Base-by-base conservation (phyloP, 2,888 invertebrate species). In the Cremastinae sp. region DNA sequence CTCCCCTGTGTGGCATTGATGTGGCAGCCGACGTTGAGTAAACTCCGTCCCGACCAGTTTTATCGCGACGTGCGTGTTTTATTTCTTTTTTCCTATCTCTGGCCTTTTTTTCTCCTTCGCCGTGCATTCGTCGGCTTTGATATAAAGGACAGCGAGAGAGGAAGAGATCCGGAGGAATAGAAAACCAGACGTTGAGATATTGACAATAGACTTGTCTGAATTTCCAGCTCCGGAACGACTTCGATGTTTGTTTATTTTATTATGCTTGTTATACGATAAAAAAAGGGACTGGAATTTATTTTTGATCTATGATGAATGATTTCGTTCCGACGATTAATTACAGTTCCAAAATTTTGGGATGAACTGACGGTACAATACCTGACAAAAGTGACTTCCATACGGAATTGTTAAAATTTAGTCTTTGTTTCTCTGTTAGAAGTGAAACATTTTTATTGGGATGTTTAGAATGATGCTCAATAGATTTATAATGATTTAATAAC, bases 1-100 rank as follows among this genome's bases (percentile, higher is more conserved):
- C 55, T 14, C 39, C 45, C 28, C 28, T 28, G 28, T 28, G 70
- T 49, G 56, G 37, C 47, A 59, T 39, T 65, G 61, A 75, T 75
- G 28, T 28, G 49, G 70, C 61, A 71, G 61, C 61, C 49, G 28
- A 61, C 41, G 71, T 66, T 66, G 61, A 37, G 49, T 47, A 49
- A 74, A 68, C 55, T 56, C 28, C 28, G 45, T 74, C 28, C 69
- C 55, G 41, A 56, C 56, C 55, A 75, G 68, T 66, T 71, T 74
- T 74, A 64, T 69, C 74, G 55, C 47, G 20, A 49, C 59, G 69
- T 41, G 51, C 51, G 41, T 69, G 62, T 22, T 62, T 47, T n/a
- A n/a, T n/a, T 35, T 62, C 14, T 28, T 28, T 28, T 28, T 28
- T 28, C 28, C 8, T 45, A 22, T 28, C 28, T 28, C 28, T 5